Evolutionary conservation across 1,140 invertebrate species (phyloP).

Genomic region (Rhyacophila brunnea): DNA sequence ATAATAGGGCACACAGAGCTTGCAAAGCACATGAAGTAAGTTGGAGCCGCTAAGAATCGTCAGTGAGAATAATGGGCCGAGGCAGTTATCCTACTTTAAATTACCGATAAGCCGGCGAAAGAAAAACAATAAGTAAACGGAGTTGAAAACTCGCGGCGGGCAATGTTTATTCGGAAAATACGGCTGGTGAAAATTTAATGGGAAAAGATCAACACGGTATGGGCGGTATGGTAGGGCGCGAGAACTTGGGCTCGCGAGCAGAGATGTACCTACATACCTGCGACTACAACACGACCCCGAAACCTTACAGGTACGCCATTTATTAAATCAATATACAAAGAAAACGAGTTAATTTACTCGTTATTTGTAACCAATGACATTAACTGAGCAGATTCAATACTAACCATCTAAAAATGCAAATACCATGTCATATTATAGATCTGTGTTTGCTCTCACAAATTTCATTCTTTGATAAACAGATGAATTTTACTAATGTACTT

Average conservation of each 20-base stretch:
- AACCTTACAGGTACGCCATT: too few relatives aligned
- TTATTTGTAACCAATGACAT: too few relatives aligned
- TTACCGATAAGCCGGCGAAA: slow-evolving; percentile 35
- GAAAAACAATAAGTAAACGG: slow-evolving; percentile 35
- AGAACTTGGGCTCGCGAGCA: slow-evolving; percentile 5
- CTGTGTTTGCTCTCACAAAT: too few relatives aligned
- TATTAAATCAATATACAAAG: too few relatives aligned
- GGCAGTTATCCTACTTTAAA: slow-evolving; percentile 35
- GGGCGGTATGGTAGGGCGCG: slow-evolving; percentile 11
- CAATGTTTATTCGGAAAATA: slow-evolving; percentile 37
- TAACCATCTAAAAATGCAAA: too few relatives aligned
- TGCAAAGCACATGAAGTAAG: not conserved
- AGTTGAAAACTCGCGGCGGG: slow-evolving; percentile 28
- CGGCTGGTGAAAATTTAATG: slow-evolving; percentile 27
- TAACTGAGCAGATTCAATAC: too few relatives aligned
- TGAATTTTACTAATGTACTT: too few relatives aligned
- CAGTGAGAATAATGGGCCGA: slow-evolving; percentile 30
- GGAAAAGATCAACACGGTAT: slow-evolving; percentile 34
- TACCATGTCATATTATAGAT: too few relatives aligned
- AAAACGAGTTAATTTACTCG: too few relatives aligned
- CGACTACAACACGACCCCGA: not conserved
- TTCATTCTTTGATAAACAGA: too few relatives aligned
- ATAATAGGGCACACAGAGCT: too few relatives aligned
- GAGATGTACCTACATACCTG: too few relatives aligned
- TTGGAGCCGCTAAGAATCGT: slow-evolving; percentile 12